phyloP scores from a whole-genome alignment of 2,797 vertebrate genomes.

The Neopelma chrysocephalum region DNA sequence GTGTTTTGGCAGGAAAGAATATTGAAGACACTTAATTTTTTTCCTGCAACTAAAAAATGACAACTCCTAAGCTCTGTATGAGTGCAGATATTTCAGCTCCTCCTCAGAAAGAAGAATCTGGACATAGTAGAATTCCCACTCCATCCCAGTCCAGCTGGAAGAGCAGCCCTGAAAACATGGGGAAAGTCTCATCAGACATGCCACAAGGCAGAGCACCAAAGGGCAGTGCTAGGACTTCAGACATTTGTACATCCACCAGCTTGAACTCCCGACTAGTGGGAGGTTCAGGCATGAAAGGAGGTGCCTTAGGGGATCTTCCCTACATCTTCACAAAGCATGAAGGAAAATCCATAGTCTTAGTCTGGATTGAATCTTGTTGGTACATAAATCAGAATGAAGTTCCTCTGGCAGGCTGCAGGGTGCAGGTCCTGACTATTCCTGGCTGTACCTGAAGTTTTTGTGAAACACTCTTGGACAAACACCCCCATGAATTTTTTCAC shows the following conservation, averaged over 20 bases:
- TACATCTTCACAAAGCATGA: neutral
- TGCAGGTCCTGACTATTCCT: neutral
- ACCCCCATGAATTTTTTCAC: accelerated
- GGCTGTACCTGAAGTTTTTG: neutral
- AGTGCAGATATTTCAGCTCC: accelerated
- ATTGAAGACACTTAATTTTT: neutral
- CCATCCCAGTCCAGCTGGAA: neutral
- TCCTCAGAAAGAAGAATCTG: neutral
- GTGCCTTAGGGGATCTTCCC: neutral
- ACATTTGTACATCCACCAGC: neutral
- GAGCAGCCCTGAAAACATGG: neutral
- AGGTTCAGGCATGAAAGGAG: neutral
- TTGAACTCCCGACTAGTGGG: neutral
- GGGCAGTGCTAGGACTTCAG: neutral
- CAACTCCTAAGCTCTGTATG: neutral
- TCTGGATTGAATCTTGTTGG: neutral
- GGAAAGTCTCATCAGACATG: neutral
- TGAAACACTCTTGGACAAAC: neutral
- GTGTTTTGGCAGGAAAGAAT: neutral
- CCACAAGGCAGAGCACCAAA: neutral
- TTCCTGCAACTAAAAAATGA: neutral
- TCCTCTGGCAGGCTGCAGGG: neutral
- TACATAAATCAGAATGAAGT: neutral
- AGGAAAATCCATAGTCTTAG: neutral
- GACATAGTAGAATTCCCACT: neutral